Conservation (phyloP, 1,140 invertebrate genomes). For the Danaus plexippus region DNA sequence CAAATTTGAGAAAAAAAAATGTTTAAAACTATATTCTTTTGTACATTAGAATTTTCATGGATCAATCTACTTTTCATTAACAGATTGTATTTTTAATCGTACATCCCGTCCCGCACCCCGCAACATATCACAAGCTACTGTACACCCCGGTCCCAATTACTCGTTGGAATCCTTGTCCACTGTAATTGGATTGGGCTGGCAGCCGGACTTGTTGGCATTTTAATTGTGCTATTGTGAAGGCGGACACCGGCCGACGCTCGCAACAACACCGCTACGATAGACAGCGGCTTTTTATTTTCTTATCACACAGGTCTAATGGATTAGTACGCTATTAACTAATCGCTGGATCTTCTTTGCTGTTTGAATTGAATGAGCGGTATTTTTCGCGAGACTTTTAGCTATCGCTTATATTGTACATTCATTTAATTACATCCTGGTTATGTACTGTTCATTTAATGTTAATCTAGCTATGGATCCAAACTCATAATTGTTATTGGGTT, state of each 20-base stretch:
- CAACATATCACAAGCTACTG: constrained; percentile 46
- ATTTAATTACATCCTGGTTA: no score
- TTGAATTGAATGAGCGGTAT: no score
- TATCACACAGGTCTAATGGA: constrained; percentile 39
- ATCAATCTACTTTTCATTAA: constrained; percentile 2
- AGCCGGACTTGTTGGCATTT: constrained; percentile 70
- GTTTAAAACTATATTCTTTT: not conserved
- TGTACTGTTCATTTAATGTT: no score
- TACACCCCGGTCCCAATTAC: constrained; percentile 63
- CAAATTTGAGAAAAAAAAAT: constrained; percentile 17
- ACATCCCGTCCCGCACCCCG: constrained; percentile 21
- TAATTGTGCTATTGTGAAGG: constrained; percentile 71
- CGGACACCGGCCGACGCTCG: constrained; percentile 44
- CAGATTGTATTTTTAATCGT: constrained; percentile 15
- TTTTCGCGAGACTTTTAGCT: no score
- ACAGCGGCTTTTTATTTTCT: constrained; percentile 53
- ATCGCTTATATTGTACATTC: no score
- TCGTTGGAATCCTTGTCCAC: constrained; percentile 66
- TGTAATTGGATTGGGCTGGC: constrained; percentile 69
- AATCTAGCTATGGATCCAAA: no score
- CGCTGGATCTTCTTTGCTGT: constrained; percentile 5
- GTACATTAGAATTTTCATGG: not conserved
- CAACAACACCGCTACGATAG: constrained; percentile 48
- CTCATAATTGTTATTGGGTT: no score
- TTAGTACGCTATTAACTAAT: constrained; percentile 35